Base-by-base conservation (phyloP, 2,888 invertebrate species). In the Heliconius charithonia region DNA sequence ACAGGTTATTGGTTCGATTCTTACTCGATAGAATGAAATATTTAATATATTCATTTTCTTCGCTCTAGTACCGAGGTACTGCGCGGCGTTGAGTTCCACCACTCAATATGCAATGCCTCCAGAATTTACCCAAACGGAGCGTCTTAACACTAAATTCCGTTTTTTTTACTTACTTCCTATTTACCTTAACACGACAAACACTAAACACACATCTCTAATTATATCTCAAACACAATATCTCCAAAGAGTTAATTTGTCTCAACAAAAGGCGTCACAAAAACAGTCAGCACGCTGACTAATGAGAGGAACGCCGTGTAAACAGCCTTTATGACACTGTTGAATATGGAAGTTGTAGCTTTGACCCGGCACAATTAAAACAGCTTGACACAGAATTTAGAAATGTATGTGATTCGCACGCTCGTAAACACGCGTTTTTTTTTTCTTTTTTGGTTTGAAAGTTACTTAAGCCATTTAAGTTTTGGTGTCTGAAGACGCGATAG, bases 221-320 rank as follows among this genome's bases (percentile, higher is more conserved):
- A 70, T 66, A 70, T 70, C 71, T 51, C 67, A 76, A 71, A 81
- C 77, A 79, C 75, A 74, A 81, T 77, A 19, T 79, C 74, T 72
- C 67, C 16, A 69, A 79, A 74, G 75, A 75, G 77, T 79, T 77
- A 79, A 79, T 77, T 79, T 79, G 66, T 69, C 77, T 77, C 37
- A 69, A 81, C 81, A 81, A 79, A 79, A 81, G 81, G 69, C 77
- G 69, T 79, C 77, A 77, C 72, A 81, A 81, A 81, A 81, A 81
- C 81, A 79, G 29, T 77, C 79, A 72, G 16, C 77, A 77, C 37
- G 80, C 70, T 65, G 74, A 73, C 81, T 81, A 81, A 81, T 81
- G 81, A 81, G 81, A 77, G 81, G 79, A 79, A 77, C 74, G 75
- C 65, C 63, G 77, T 81, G 81, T 81, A 81, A 79, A 81, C 75